phyloP scores from a whole-genome alignment of 2,113 vertebrate species.

The Xenopus laevis region DNA sequence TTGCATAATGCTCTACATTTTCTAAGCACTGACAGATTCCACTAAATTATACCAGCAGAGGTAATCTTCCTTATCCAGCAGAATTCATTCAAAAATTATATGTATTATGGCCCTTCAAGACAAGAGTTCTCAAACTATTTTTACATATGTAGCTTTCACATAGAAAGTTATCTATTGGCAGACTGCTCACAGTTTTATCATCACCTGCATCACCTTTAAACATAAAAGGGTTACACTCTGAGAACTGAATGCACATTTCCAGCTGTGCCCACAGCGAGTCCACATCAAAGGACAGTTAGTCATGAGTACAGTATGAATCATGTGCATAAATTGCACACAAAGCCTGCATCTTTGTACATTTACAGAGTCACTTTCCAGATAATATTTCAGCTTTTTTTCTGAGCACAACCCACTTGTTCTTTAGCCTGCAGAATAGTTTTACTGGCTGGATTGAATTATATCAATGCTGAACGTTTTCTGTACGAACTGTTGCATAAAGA shows the following conservation, averaged over 20 bases:
- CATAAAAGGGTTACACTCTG: not conserved
- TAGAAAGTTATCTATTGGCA: too few species aligned
- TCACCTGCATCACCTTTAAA: not conserved
- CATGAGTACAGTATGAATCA: not conserved
- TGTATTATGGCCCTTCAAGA: too few species aligned
- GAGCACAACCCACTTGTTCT: slow-evolving; percentile 17
- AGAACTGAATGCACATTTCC: not conserved
- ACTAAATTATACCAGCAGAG: too few species aligned
- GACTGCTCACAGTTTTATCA: not conserved
- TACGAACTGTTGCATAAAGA: slow-evolving; percentile 7
- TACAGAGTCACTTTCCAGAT: not conserved
- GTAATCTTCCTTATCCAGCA: too few species aligned
- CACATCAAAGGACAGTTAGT: not conserved
- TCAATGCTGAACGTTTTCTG: not conserved
- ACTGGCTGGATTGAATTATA: not conserved
- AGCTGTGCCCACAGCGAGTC: not conserved
- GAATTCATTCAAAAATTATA: too few species aligned
- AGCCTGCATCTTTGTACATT: not conserved
- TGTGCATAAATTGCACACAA: not conserved
- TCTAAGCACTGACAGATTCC: too few species aligned
- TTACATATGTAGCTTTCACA: too few species aligned
- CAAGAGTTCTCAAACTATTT: too few species aligned
- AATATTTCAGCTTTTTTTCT: slow-evolving; percentile 6
- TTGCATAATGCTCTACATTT: too few species aligned
- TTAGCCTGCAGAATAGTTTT: not conserved